Conservation (phyloP, 2,888 invertebrate genomes). For the Mystacides longicornis region DNA sequence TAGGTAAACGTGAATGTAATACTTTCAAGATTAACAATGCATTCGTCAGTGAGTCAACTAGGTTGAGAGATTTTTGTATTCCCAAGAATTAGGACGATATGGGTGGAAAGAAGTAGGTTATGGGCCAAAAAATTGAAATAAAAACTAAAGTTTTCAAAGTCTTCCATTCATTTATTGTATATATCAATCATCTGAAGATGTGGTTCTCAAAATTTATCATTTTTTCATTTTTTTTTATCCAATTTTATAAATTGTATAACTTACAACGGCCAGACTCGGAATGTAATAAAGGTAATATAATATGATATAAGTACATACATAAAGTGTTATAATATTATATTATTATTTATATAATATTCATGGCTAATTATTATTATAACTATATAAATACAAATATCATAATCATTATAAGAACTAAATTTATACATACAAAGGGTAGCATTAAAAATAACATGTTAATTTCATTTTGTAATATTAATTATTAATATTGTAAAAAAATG, state of each 20-base stretch:
- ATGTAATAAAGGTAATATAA: no score
- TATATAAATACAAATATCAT: conserved; percentile 19
- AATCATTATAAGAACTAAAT: neutral
- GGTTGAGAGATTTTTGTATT: no score
- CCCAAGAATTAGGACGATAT: no score
- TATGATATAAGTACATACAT: conserved; percentile 24
- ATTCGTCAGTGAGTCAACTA: no score
- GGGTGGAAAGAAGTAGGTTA: neutral
- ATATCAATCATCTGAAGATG: neutral
- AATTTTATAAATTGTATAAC: conserved; percentile 22
- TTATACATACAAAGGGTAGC: conserved; percentile 1
- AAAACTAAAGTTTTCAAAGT: neutral
- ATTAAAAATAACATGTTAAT: conserved; percentile 20
- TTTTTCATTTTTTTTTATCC: conserved; percentile 21
- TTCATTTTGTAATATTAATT: conserved; percentile 17
- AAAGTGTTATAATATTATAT: conserved; percentile 18
- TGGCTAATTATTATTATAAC: conserved; percentile 20
- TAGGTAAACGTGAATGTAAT: no score
- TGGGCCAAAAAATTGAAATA: neutral
- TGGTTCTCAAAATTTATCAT: conserved; percentile 17
- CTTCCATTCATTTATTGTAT: neutral
- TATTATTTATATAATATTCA: conserved; percentile 24
- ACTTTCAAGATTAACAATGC: no score
- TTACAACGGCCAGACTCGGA: conserved; percentile 22
- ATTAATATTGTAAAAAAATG: conserved; percentile 16